Base-by-base conservation (phyloP, 2,113 vertebrate genomes). In the Ophthalmotilapia sp. region DNA sequence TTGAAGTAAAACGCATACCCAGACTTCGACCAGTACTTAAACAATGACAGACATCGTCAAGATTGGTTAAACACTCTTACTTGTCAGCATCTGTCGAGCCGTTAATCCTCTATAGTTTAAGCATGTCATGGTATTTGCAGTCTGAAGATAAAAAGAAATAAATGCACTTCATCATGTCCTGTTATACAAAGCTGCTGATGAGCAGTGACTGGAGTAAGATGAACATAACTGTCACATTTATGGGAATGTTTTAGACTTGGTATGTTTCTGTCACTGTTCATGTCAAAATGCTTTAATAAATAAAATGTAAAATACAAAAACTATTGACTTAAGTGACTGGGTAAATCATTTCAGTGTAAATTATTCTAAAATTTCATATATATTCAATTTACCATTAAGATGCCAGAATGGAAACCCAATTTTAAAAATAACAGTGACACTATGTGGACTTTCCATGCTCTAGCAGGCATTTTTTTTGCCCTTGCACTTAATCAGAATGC, bases 181-280 rank as follows among this genome's bases (percentile, higher is more conserved):
- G 14, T 51, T 58, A 23, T 65, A 88, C 33, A 83, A 51, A 89
- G 8, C n/a, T 70, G 31, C 23, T 2, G 15, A 23, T 68, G 62
- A 55, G 80, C 70, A 7, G 2, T 70, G 54, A 82, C 7, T 29
- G 2, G 54, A 15, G 31, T 4, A 17, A 26, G 58, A 81, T 53
- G 82, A 51, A 86, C 13, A 81, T 19, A 86, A 21, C 23, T 75
- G 53, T 19, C 1, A 79, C 56, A 79, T 84, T 54, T 42, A 88
- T 84, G 65, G 86, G 89, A 93, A 93, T 91, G 89, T 81, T 85
- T 90, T 36, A 47, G 17, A 55, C 14, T 51, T 26, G 42, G 15
- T 29, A 40, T 70, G 47, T 88, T 84, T 79, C 12, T 7, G 33
- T 53, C 10, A 26, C 9, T 21, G 5, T 62, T 70, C 55, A 47